These are phyloP conservation scores for Crypturellus tataupa DNA, from an alignment of 2,797 vertebrate species.

Conservation along the genomic window DNA sequence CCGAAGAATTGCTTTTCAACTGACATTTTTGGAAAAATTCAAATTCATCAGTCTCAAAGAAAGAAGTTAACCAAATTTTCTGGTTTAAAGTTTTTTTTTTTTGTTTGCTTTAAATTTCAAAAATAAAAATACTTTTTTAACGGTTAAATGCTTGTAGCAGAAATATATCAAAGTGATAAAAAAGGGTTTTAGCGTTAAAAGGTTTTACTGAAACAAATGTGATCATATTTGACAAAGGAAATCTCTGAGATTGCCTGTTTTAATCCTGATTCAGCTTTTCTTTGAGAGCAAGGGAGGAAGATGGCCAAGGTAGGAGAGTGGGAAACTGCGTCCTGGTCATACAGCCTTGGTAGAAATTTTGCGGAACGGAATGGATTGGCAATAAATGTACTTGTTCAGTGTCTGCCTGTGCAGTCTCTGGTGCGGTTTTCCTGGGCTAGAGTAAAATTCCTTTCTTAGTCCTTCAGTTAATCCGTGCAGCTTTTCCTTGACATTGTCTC, in stretches of 20 bases:
- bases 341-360: not conserved
- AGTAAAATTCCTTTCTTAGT: not conserved
- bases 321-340: not conserved
- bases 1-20: not conserved
- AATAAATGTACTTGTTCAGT: no score
- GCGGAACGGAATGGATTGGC: not conserved
- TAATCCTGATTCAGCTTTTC: not conserved
- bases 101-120: not conserved
- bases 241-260: not conserved
- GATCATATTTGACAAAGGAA: not conserved
- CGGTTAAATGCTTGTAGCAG: not conserved
- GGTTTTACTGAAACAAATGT: not conserved
- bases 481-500: not conserved
- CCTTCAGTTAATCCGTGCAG: not conserved
- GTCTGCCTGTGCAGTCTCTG: not conserved
- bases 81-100: not conserved
- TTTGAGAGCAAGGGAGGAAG: no score
- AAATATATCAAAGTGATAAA: not conserved
- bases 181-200: no score
- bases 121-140: not conserved
- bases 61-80: not conserved
- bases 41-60: not conserved
- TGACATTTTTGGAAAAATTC: not conserved
- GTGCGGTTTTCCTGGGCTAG: fast-evolving
- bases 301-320: not conserved